These are phyloP conservation scores for Lycaena phlaeas DNA, from an alignment of 2,888 invertebrate genomes.

Conservation along the genomic window DNA sequence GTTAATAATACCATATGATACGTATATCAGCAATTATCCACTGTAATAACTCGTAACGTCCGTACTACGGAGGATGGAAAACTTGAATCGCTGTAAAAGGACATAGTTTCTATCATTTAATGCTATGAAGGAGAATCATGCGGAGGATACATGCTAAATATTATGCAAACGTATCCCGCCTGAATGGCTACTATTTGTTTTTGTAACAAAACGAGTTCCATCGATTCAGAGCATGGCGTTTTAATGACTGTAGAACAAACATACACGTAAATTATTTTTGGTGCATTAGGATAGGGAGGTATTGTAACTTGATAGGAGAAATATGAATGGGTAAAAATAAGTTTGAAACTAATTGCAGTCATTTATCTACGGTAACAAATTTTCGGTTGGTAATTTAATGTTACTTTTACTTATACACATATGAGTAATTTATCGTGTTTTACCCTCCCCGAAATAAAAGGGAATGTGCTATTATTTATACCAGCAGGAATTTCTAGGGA, in stretches of 20 bases:
- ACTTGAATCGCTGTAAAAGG: not conserved
- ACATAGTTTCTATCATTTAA: constrained; percentile 5
- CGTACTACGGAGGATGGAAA: constrained; percentile 5
- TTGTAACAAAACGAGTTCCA: constrained; percentile 1
- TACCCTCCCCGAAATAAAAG: too few relatives aligned
- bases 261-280: not conserved
- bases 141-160: constrained; percentile 5
- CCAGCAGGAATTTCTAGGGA: too few relatives aligned
- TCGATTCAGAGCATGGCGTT: not conserved
- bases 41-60: not conserved
- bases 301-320: constrained; percentile 4
- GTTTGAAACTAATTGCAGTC: constrained; percentile 4
- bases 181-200: not conserved
- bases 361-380: not conserved
- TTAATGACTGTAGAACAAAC: not conserved
- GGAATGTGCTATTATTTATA: too few relatives aligned
- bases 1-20: too few relatives aligned
- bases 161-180: constrained; percentile 5
- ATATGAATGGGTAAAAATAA: not conserved
- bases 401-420: not conserved
- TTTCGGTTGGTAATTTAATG: too few relatives aligned
- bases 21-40: not conserved
- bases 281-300: not conserved
- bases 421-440: not conserved
- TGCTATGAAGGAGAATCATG: constrained; percentile 2